Evolutionary conservation across 2,113 vertebrate species (phyloP).

Genomic region (Mormyrus iriodes): DNA sequence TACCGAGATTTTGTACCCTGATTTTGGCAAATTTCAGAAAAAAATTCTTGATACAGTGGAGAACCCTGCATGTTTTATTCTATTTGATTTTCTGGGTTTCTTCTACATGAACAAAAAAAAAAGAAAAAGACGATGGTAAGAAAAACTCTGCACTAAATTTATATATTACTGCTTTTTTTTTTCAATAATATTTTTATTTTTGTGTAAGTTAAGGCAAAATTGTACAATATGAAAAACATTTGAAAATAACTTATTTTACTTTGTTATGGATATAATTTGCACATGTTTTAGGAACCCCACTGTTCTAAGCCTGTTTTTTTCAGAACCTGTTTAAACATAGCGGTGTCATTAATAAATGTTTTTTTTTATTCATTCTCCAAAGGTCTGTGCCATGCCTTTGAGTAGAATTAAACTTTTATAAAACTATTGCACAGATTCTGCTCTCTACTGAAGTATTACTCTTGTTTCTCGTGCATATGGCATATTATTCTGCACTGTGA

Average conservation of each 20-base stretch:
- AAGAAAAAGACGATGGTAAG: not conserved
- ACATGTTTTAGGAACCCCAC: not conserved
- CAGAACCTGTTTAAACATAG: constrained; percentile 26
- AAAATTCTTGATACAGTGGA: not conserved
- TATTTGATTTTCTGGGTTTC: not conserved
- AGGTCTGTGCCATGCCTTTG: constrained; percentile 52
- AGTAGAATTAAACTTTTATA: constrained; percentile 65
- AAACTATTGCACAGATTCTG: constrained; percentile 53
- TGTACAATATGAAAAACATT: constrained; percentile 1
- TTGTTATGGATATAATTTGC: constrained; percentile 45
- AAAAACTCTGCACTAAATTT: not conserved
- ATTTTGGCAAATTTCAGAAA: not conserved
- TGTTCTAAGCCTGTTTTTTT: constrained; percentile 40
- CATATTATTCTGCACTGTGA: constrained; percentile 43
- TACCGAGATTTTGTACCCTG: not conserved
- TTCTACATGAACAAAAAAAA: not conserved
- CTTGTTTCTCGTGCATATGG: constrained; percentile 54
- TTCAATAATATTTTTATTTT: not conserved
- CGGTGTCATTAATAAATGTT: constrained; percentile 23
- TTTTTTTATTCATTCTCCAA: constrained; percentile 50
- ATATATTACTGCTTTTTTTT: constrained; percentile 2
- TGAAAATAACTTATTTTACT: not conserved
- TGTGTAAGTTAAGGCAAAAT: not conserved
- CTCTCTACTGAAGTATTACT: constrained; percentile 34
- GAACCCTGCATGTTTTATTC: not conserved